phyloP scores from a whole-genome alignment of 2,797 vertebrate genomes.

The Prionace glauca region DNA sequence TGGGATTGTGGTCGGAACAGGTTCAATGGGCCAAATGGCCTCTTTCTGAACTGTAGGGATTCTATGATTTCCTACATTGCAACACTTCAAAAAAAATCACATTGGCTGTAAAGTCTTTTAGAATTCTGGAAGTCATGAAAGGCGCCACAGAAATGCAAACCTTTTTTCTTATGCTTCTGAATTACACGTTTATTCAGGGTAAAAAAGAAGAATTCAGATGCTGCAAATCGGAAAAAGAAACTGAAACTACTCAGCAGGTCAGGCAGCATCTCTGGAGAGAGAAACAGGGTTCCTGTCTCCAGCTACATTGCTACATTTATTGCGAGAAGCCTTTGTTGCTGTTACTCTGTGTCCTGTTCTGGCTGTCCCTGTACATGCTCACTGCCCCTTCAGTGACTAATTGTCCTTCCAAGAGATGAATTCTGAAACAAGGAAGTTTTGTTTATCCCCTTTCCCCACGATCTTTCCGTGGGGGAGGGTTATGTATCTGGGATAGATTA shows the following conservation, averaged over 20 bases:
- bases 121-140: background rate
- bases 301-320: background rate
- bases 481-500: background rate
- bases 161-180: background rate
- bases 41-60: too few relatives aligned
- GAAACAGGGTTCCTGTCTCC: too few relatives aligned
- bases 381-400: background rate
- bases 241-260: too few relatives aligned
- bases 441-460: background rate
- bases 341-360: background rate
- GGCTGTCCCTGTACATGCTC: background rate
- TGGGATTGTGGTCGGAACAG: too few relatives aligned
- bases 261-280: too few relatives aligned
- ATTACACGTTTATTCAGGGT: background rate
- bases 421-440: background rate
- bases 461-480: background rate
- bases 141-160: background rate
- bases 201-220: too few relatives aligned
- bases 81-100: background rate
- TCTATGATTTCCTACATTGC: background rate
- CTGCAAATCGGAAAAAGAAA: too few relatives aligned
- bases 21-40: too few relatives aligned
- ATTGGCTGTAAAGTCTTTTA: background rate
- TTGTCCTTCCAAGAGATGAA: background rate
- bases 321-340: background rate